Conservation (phyloP, 2,888 invertebrate genomes). For the Yponomeuta plumbellus region DNA sequence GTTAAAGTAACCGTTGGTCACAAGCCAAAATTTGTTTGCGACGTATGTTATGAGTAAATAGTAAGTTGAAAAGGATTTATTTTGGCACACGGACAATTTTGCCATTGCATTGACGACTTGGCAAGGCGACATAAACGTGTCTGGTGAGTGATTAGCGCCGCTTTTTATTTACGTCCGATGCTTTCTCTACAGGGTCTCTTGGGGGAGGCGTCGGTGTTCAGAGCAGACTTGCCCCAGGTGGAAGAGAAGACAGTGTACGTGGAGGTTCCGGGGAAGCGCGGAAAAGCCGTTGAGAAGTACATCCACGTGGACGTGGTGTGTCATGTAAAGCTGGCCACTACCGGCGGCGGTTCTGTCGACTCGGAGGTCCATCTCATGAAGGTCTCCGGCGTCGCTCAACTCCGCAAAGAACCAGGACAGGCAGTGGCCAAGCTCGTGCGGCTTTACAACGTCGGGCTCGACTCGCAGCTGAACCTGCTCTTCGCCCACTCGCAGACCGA, state of each 20-base stretch:
- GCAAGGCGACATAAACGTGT: background rate
- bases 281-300: conserved; percentile 77
- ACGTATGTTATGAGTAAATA: conserved; percentile 28
- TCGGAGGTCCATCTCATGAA: conserved; percentile 79
- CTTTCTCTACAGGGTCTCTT: conserved; percentile 55
- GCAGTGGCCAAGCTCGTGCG: conserved; percentile 73
- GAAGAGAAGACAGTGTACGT: conserved; percentile 79
- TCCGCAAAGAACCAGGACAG: conserved; percentile 77
- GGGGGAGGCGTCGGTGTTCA: conserved; percentile 81
- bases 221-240: conserved; percentile 81
- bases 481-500: conserved; percentile 81
- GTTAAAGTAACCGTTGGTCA: conserved; percentile 16
- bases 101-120: conserved; percentile 33
- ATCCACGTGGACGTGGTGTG: conserved; percentile 82
- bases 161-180: background rate
- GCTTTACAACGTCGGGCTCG: conserved; percentile 81
- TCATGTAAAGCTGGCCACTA: conserved; percentile 77
- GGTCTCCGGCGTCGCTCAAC: conserved; percentile 80
- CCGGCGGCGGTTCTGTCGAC: conserved; percentile 75
- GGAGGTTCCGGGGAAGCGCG: conserved; percentile 62
- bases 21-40: conserved; percentile 35
- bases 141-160: background rate
- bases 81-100: conserved; percentile 43
- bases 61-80: conserved; percentile 32
- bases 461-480: conserved; percentile 80